phyloP scores from a whole-genome alignment of 2,888 invertebrate genomes.

The Ophonus ardosiacus region DNA sequence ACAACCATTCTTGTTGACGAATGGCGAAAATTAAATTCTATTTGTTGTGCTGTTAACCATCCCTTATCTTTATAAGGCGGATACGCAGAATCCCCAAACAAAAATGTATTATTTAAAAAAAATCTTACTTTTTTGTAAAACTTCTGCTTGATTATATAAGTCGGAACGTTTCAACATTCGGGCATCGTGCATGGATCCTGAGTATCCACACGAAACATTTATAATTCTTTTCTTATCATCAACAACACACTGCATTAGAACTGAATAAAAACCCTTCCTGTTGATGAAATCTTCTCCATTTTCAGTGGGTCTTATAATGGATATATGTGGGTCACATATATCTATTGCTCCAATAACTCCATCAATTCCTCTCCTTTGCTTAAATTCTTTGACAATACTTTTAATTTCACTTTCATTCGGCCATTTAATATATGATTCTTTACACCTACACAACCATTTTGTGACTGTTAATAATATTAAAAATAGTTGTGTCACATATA shows the following conservation, averaged over 20 bases:
- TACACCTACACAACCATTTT: background rate
- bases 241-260: no score
- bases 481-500: background rate
- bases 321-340: background rate
- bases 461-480: background rate
- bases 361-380: background rate
- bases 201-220: slow-evolving; percentile 5
- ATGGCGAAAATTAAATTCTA: slow-evolving; percentile 68
- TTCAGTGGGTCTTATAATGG: background rate
- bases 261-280: slow-evolving; percentile 13
- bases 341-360: background rate
- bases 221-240: slow-evolving; percentile 3
- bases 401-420: background rate
- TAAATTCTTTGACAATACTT: background rate
- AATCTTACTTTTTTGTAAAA: background rate
- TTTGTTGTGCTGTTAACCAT: slow-evolving; percentile 67
- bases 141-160: background rate
- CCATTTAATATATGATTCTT: background rate
- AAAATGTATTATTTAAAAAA: slow-evolving; percentile 30
- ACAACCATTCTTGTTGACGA: slow-evolving; percentile 68
- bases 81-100: slow-evolving; percentile 69
- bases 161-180: background rate
- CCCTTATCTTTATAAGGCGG: slow-evolving; percentile 69
- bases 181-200: slow-evolving; percentile 31
- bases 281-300: background rate